A percentile compares a stretch with the other conserved stretches of the same genome.
phyloP scores from a whole-genome alignment of 2,113 vertebrate species.

The cattle (Bos taurus) region DNA sequence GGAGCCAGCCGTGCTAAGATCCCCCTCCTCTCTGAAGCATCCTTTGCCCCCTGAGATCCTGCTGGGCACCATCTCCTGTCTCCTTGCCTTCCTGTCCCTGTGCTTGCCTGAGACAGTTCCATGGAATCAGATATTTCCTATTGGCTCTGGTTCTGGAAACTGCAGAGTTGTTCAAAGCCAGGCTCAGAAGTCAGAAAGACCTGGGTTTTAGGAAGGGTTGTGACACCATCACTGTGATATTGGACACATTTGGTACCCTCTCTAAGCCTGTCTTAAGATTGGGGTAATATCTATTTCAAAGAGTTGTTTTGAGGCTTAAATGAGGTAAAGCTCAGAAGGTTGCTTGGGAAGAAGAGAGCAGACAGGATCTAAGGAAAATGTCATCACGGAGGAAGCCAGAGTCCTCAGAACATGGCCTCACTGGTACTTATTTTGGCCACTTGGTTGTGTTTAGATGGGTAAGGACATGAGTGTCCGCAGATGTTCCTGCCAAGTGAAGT shows the following conservation, averaged over 20 bases:
- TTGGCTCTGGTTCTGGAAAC: background rate
- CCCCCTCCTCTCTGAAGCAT: background rate
- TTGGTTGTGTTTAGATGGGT: background rate
- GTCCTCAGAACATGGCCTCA: background rate
- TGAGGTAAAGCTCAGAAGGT: background rate
- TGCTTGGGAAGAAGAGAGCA: background rate
- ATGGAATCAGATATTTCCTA: background rate
- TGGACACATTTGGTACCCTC: background rate
- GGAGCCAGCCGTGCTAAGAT: background rate
- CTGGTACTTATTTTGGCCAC: background rate
- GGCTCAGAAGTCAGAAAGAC: background rate
- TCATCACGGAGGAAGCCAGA: background rate
- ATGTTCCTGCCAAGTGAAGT: background rate
- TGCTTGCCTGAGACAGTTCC: background rate
- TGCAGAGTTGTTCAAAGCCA: background rate
- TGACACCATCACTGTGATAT: background rate
- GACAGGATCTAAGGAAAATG: background rate
- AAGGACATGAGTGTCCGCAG: background rate
- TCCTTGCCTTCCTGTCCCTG: too few relatives aligned
- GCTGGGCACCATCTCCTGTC: background rate
- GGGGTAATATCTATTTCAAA: background rate
- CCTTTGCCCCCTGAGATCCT: background rate
- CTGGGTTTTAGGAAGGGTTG: background rate
- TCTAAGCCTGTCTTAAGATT: background rate
- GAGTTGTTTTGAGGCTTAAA: background rate